Evolutionary conservation across 2,797 vertebrate species (phyloP).

Genomic region (Chelon auratus): DNA sequence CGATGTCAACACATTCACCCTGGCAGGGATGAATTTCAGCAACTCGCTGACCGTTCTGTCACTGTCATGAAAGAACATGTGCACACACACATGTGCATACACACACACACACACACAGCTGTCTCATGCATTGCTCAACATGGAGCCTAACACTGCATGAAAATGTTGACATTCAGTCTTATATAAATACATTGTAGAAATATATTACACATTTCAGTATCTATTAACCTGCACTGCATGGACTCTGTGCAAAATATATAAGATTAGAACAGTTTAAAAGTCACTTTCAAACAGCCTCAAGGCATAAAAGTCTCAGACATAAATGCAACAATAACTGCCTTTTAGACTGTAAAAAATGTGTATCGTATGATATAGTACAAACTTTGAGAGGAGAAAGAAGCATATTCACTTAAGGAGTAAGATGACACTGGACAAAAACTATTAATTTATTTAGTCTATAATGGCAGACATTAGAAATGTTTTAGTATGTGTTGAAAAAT

Average conservation of each 20-base stretch:
- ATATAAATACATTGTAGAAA: not conserved
- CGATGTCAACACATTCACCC: constrained; percentile 82
- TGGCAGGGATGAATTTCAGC: constrained; percentile 78
- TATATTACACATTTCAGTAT: not conserved
- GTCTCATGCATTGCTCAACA: not conserved
- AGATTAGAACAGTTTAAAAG: not conserved
- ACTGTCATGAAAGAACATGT: constrained; percentile 43
- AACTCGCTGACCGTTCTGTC: constrained; percentile 74
- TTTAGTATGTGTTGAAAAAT: too few species aligned
- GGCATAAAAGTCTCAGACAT: too few species aligned
- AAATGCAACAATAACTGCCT: too few species aligned
- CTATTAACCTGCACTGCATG: too few species aligned
- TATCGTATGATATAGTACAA: too few species aligned
- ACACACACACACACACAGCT: not conserved
- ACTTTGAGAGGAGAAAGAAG: too few species aligned
- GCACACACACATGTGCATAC: not conserved
- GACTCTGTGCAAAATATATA: too few species aligned
- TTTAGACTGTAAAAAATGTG: too few species aligned
- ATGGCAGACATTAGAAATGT: too few species aligned
- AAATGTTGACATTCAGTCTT: not conserved
- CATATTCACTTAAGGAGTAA: too few species aligned
- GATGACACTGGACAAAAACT: too few species aligned
- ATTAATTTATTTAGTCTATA: too few species aligned
- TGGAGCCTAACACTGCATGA: not conserved
- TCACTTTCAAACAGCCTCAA: not conserved